Evolutionary conservation across 2,797 vertebrate genomes (phyloP).

Genomic region (Rhinoraja longicauda): DNA sequence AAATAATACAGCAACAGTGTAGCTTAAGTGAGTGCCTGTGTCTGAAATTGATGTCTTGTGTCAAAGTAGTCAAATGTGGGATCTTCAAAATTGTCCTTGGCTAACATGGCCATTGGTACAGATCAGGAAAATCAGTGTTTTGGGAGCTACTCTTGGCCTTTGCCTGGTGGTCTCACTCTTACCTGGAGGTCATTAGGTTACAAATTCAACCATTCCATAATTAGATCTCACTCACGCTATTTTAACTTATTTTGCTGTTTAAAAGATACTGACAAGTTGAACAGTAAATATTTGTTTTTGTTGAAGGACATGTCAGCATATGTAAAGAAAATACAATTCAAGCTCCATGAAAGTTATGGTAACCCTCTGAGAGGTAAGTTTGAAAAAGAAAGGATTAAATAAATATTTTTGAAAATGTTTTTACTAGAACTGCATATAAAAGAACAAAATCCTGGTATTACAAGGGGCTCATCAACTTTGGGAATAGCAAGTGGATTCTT

Average conservation of each 20-base stretch:
- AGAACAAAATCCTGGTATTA: not conserved
- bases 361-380: constrained; percentile 85
- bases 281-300: constrained; percentile 34
- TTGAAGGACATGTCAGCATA: constrained; percentile 95
- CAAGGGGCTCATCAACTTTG: too few species aligned
- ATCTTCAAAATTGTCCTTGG: not conserved
- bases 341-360: constrained; percentile 92
- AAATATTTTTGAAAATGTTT: not conserved
- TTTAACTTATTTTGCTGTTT: not conserved
- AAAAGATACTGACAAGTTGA: not conserved
- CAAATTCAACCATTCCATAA: not conserved
- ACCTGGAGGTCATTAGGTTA: not conserved
- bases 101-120: not conserved
- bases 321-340: constrained; percentile 97
- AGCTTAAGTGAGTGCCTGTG: not conserved
- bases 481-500: not conserved
- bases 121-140: not conserved
- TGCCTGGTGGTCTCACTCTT: not conserved
- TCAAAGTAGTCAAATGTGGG: not conserved
- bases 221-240: too few species aligned
- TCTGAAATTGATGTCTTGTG: not conserved
- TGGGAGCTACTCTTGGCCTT: not conserved
- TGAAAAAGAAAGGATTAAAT: not conserved
- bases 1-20: not conserved
- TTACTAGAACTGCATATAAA: not conserved